Evolutionary conservation across 2,113 vertebrate species (phyloP).

Genomic region (Nanorana parkeri): DNA sequence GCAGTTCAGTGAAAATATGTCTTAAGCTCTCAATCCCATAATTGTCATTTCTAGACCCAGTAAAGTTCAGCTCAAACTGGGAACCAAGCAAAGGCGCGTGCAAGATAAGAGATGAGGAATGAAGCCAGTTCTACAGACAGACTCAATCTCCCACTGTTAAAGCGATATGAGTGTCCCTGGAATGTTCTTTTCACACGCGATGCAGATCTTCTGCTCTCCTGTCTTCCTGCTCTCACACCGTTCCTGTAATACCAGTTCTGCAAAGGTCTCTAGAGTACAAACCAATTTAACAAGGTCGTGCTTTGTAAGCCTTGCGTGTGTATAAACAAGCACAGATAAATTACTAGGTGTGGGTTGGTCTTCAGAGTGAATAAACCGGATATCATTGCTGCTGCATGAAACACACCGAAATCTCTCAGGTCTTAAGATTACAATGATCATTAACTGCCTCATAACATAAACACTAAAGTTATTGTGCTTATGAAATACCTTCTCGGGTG

Average conservation of each 20-base stretch:
- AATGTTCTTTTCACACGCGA: constrained; percentile 53
- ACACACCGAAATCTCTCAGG: constrained; percentile 2
- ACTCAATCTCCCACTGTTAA: constrained; percentile 33
- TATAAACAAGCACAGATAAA: constrained; percentile 48
- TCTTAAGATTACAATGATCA: background rate
- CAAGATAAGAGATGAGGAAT: constrained; percentile 42
- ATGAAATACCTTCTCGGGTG: background rate
- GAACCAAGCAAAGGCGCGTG: constrained; percentile 23
- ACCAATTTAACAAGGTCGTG: constrained; percentile 34
- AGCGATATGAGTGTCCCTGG: constrained; percentile 31
- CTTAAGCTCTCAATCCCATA: no score
- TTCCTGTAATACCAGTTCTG: constrained; percentile 43
- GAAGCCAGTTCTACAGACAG: constrained; percentile 42
- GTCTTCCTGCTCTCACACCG: constrained; percentile 30
- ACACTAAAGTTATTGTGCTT: background rate
- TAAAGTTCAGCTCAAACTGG: background rate
- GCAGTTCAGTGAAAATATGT: no score
- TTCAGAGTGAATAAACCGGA: constrained; percentile 46
- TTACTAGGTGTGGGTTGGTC: constrained; percentile 38
- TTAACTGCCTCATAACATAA: constrained; percentile 1
- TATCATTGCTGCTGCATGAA: constrained; percentile 40
- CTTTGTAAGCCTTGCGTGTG: constrained; percentile 46
- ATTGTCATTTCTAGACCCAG: no score
- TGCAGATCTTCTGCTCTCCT: constrained; percentile 25
- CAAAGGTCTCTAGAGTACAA: constrained; percentile 6